A percentile compares a stretch with the other conserved stretches of the same genome.
These are phyloP conservation scores for Brachionus rotundiformis DNA, from an alignment of 1,140 invertebrate species.

Conservation along the genomic window DNA sequence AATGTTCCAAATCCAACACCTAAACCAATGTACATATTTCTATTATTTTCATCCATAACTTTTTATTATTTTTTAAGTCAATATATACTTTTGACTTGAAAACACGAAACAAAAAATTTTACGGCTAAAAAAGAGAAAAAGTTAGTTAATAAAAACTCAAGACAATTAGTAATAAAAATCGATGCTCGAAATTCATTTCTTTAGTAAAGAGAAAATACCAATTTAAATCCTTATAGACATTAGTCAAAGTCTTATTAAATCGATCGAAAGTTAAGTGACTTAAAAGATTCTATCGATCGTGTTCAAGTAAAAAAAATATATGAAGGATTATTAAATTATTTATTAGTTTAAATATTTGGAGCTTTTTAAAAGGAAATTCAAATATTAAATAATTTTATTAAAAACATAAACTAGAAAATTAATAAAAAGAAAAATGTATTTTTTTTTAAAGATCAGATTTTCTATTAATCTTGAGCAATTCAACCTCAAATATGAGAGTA, in stretches of 20 bases:
- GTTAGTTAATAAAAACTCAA: not conserved
- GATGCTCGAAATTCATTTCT: not conserved
- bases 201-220: not conserved
- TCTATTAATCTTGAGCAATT: conserved; percentile 77
- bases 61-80: not conserved
- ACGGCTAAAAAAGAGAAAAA: not conserved
- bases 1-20: conserved; percentile 23
- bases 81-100: not conserved
- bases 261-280: conserved; percentile 5
- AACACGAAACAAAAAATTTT: conserved; percentile 1
- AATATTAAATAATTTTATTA: conserved; percentile 40
- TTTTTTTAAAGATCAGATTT: conserved; percentile 66
- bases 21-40: conserved; percentile 43
- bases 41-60: conserved; percentile 44
- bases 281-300: not conserved
- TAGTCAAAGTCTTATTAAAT: not conserved
- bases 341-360: conserved; percentile 29
- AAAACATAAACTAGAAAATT: conserved; percentile 32
- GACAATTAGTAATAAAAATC: conserved; percentile 21
- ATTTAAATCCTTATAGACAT: not conserved
- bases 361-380: not conserved
- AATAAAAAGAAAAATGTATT: not conserved
- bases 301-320: conserved; percentile 22
- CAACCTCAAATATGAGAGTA: conserved; percentile 79
- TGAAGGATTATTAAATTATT: conserved; percentile 34